phyloP scores from a whole-genome alignment of 2,113 vertebrate species.

The Centropus bengalensis region DNA sequence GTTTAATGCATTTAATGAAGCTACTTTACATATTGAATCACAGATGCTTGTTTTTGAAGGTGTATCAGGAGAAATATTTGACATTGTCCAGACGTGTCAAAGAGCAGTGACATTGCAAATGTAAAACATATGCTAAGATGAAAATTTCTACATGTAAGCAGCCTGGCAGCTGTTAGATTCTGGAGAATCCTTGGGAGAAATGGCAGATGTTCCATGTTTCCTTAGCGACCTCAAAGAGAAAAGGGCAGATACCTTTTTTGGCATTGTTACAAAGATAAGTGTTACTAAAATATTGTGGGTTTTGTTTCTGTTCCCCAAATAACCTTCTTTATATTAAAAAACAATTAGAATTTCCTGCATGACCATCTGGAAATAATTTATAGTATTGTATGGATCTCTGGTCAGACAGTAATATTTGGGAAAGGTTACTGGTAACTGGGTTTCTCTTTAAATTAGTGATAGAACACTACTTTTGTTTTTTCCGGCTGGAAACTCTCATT shows the following conservation, averaged over 20 bases:
- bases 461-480: neutral
- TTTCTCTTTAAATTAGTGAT: neutral
- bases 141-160: neutral
- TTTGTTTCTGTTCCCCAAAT: neutral
- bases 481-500: neutral
- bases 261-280: neutral
- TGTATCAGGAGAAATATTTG: neutral
- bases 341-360: neutral
- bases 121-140: neutral
- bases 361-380: neutral
- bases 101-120: neutral
- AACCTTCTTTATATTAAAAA: neutral
- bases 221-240: neutral
- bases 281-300: neutral
- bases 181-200: neutral
- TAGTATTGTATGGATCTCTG: neutral
- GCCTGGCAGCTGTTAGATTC: neutral
- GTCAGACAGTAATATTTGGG: neutral
- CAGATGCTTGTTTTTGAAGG: neutral
- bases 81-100: neutral
- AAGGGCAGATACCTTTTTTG: neutral
- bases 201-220: neutral
- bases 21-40: neutral
- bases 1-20: neutral
- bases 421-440: neutral